Base-by-base conservation (phyloP, 2,113 vertebrate species). In the Entomyzon cyanotis region DNA sequence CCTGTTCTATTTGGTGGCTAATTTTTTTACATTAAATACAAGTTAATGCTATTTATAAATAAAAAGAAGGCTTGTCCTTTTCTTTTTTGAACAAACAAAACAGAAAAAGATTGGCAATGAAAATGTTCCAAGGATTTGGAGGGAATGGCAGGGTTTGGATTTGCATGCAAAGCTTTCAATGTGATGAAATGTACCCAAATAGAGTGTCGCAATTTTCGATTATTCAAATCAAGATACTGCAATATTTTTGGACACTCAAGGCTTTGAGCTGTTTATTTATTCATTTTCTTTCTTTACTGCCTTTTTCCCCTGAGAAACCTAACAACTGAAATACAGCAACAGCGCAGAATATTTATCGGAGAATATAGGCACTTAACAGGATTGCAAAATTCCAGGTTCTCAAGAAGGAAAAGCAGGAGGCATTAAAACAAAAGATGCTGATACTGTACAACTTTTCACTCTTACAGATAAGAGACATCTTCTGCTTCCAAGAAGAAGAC, bases 181-280 rank as follows among this genome's bases (percentile, higher is more conserved):
- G 69, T 73, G 88, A 94, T 96, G 86, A 93, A 94, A 94, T 92
- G 86, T 95, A 94, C 69, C 80, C 89, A 96, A 96, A 96, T 97
- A 96, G 92, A 96, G 64, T 53, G 71, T 89, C 41, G 37, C 95
- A 94, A 84, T 95, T 96, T 80, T 92, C 3, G 83, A 94, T 95
- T 95, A 96, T 96, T 96, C 82, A 93, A 77, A 93, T 87, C 64
- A 96, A 97, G 93, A 95, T 84, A 81, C 69, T 59, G 90, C 87
- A 96, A 95, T 91, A 93, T 94, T 90, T 96, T 95, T 95, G 91
- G 81, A 91, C 90, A 92, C 53, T 95, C 73, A 87, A 96, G 91
- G 86, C 89, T 93, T 89, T 89, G 92, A 95, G 64, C 79, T 95
- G 94, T 96, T 98, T 97, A 95, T 97, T 97, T 97, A 96, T 97